Conservation (phyloP, 2,888 invertebrate genomes). For the Lacanobia wlatinum region DNA sequence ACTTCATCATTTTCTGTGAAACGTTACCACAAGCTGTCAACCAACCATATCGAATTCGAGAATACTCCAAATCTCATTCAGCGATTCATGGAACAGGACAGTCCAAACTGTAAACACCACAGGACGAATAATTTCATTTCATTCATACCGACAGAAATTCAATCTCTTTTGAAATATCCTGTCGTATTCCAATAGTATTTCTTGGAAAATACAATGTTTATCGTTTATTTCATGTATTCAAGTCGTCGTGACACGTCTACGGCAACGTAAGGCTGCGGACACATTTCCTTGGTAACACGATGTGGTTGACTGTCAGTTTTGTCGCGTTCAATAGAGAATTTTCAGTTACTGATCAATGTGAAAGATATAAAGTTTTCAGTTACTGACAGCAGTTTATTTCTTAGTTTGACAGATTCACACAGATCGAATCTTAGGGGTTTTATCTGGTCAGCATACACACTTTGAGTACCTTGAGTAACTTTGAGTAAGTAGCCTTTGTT, state of each 20-base stretch:
- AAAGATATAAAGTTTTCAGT: neutral
- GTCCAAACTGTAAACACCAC: slow-evolving; percentile 1
- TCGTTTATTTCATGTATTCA: slow-evolving; percentile 55
- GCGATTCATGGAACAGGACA: neutral
- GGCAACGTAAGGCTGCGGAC: slow-evolving; percentile 26
- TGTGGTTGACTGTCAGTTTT: slow-evolving; percentile 4
- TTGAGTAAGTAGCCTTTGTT: too few species aligned
- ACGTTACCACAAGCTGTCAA: too few species aligned
- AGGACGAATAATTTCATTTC: slow-evolving; percentile 27
- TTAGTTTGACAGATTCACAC: neutral
- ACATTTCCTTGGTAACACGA: slow-evolving; percentile 17
- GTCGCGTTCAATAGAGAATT: slow-evolving; percentile 6
- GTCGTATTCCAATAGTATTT: slow-evolving; percentile 44
- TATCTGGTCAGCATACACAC: too few species aligned
- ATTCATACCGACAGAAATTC: slow-evolving; percentile 33
- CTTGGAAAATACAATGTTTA: slow-evolving; percentile 41
- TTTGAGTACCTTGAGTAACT: too few species aligned
- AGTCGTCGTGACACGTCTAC: slow-evolving; percentile 36
- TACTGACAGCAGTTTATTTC: neutral
- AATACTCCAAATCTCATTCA: neutral
- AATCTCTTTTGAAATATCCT: slow-evolving; percentile 52
- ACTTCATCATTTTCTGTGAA: too few species aligned
- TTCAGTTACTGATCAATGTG: slow-evolving; percentile 7
- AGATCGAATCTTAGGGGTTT: neutral
- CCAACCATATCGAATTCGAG: too few species aligned